These are phyloP conservation scores for Heliocidaris erythrogramma DNA, from an alignment of 35 echinoderm and acorn worm species.

Conservation along the genomic window DNA sequence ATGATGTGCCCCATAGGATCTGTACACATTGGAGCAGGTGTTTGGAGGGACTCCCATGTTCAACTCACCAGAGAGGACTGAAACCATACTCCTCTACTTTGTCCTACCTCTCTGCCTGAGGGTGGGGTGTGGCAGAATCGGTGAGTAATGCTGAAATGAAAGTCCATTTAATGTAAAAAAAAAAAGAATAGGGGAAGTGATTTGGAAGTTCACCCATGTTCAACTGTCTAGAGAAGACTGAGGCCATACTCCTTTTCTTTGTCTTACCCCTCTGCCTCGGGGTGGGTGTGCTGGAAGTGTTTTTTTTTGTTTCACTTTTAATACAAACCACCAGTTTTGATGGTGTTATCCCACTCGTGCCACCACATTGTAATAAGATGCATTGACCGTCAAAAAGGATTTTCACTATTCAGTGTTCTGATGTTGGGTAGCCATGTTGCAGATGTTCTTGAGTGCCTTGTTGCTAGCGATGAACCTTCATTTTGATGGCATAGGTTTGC, in stretches of 20 bases:
- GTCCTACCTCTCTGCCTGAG: slow-evolving; percentile 87
- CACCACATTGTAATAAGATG: too few species aligned
- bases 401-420: too few species aligned
- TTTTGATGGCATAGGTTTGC: too few species aligned
- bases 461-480: too few species aligned
- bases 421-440: too few species aligned
- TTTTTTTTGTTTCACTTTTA: too few species aligned
- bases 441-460: too few species aligned
- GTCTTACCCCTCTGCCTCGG: slow-evolving; percentile 88
- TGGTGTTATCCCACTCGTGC: too few species aligned
- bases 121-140: slow-evolving; percentile 93
- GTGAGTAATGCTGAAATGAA: slow-evolving; percentile 31
- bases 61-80: slow-evolving; percentile 82
- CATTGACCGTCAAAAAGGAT: too few species aligned
- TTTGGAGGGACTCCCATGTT: slow-evolving; percentile 97
- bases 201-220: slow-evolving; percentile 95
- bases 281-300: slow-evolving; percentile 41
- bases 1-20: slow-evolving; percentile 62
- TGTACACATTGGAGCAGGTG: slow-evolving; percentile 97
- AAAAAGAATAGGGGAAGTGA: slow-evolving; percentile 59
- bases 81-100: slow-evolving; percentile 96
- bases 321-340: too few species aligned
- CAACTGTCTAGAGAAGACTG: slow-evolving; percentile 79
- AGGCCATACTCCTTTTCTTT: slow-evolving; percentile 89
- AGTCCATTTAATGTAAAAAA: not conserved